Evolutionary conservation across 2,113 vertebrate genomes (phyloP).

Genomic region (Takifugu bimaculatus): DNA sequence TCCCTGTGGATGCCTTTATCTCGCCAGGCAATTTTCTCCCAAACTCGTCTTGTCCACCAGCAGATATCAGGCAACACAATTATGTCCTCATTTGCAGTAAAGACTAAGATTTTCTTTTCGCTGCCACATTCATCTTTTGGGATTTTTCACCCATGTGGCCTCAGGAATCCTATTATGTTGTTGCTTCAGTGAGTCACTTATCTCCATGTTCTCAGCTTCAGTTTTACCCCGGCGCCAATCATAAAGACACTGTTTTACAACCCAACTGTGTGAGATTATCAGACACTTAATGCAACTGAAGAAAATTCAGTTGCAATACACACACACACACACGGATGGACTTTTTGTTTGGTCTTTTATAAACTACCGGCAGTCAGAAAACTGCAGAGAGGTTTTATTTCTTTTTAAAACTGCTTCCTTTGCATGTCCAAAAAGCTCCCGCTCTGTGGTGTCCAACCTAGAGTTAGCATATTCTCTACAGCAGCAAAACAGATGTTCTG

Average conservation of each 20-base stretch:
- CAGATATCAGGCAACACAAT: slow-evolving; percentile 30
- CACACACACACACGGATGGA: neutral
- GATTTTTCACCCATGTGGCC: slow-evolving; percentile 31
- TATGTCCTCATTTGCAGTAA: slow-evolving; percentile 37
- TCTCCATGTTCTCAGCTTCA: slow-evolving; percentile 32
- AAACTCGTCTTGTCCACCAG: slow-evolving; percentile 18
- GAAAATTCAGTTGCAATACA: slow-evolving; percentile 1
- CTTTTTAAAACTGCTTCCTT: slow-evolving; percentile 53
- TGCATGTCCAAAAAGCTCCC: neutral
- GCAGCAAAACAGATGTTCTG: slow-evolving; percentile 25
- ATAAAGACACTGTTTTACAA: no score
- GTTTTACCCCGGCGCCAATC: neutral
- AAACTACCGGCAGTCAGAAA: slow-evolving; percentile 22
- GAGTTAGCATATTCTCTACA: slow-evolving; percentile 45
- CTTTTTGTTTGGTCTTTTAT: slow-evolving; percentile 10
- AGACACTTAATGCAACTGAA: slow-evolving; percentile 51
- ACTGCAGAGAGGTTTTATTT: slow-evolving; percentile 59
- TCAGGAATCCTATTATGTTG: slow-evolving; percentile 34
- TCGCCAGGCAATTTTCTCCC: slow-evolving; percentile 16
- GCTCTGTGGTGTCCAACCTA: slow-evolving; percentile 34
- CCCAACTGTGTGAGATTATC: slow-evolving; percentile 43
- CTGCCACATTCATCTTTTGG: slow-evolving; percentile 29
- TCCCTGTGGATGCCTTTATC: slow-evolving; percentile 51
- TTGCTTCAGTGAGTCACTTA: slow-evolving; percentile 51
- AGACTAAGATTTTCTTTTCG: slow-evolving; percentile 31